Percentiles rank a stretch among this genome's conserved stretches.
These are phyloP conservation scores for Passer domesticus DNA, from an alignment of 2,113 vertebrate species.

Conservation along the genomic window DNA sequence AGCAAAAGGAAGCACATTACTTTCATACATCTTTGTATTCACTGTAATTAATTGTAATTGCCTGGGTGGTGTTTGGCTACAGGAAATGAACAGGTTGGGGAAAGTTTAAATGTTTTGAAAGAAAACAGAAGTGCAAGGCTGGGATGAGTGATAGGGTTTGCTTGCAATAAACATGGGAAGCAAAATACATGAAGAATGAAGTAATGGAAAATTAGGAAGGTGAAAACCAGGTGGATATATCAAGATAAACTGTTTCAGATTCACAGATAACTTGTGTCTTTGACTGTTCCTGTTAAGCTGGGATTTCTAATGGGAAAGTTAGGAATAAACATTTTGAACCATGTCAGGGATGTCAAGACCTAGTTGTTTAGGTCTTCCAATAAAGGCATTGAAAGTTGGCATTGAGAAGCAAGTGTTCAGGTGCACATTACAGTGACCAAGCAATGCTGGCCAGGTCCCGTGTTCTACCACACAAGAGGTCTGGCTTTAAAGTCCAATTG, in stretches of 20 bases:
- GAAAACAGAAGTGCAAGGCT: constrained; percentile 52
- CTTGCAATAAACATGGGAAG: constrained; percentile 13
- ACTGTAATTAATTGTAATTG: neutral
- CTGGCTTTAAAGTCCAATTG: neutral
- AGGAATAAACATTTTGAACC: neutral
- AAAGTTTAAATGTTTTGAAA: constrained; percentile 53
- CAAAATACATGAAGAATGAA: constrained; percentile 40
- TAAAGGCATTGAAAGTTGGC: too few species aligned
- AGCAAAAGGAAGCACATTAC: neutral
- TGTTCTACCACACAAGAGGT: neutral
- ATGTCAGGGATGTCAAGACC: neutral
- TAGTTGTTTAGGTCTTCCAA: too few species aligned
- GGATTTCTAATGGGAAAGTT: neutral
- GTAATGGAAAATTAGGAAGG: constrained; percentile 15
- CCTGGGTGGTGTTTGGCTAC: neutral
- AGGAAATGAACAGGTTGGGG: constrained; percentile 34
- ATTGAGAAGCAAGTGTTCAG: neutral
- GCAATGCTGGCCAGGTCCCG: neutral
- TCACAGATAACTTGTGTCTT: neutral
- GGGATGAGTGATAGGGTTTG: constrained; percentile 39
- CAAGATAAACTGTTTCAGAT: neutral
- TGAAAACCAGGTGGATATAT: constrained; percentile 10
- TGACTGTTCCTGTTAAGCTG: neutral
- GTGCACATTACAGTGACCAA: neutral
- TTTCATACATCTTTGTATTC: neutral